A percentile compares a stretch with the other conserved stretches of the same genome.
Evolutionary conservation across 2,113 vertebrate species (phyloP).

Genomic region (Ranitomeya imitator): DNA sequence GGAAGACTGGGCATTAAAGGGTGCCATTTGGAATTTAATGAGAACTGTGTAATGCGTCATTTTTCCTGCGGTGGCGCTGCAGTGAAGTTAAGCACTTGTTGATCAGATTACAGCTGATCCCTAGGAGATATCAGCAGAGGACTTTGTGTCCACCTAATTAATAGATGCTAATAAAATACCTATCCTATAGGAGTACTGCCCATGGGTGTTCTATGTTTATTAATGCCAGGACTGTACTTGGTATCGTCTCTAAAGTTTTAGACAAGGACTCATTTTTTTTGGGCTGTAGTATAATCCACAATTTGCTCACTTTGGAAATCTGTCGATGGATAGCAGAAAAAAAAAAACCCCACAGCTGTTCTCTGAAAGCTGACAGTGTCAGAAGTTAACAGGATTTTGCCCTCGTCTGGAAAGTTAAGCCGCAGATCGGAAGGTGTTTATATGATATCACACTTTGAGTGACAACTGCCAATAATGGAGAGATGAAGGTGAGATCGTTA

Average conservation of each 20-base stretch:
- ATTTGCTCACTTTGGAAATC: slow-evolving; percentile 54
- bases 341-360: slow-evolving; percentile 19
- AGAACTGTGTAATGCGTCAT: no score
- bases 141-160: background rate
- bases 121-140: background rate
- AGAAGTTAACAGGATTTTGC: slow-evolving; percentile 82
- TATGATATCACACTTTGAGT: slow-evolving; percentile 78
- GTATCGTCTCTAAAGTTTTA: background rate
- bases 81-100: no score
- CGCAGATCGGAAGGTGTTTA: slow-evolving; percentile 81
- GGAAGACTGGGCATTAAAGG: no score
- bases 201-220: background rate
- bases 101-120: background rate
- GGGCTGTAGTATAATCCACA: background rate
- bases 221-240: background rate
- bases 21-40: no score
- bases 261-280: background rate
- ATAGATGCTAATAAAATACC: background rate
- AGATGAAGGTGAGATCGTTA: slow-evolving; percentile 75
- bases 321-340: slow-evolving; percentile 38
- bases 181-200: background rate
- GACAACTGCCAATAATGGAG: slow-evolving; percentile 79
- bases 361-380: slow-evolving; percentile 63
- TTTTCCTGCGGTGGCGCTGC: no score
- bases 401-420: slow-evolving; percentile 80